phyloP scores from a whole-genome alignment of 2,113 vertebrate genomes.

The Pseudonaja textilis region DNA sequence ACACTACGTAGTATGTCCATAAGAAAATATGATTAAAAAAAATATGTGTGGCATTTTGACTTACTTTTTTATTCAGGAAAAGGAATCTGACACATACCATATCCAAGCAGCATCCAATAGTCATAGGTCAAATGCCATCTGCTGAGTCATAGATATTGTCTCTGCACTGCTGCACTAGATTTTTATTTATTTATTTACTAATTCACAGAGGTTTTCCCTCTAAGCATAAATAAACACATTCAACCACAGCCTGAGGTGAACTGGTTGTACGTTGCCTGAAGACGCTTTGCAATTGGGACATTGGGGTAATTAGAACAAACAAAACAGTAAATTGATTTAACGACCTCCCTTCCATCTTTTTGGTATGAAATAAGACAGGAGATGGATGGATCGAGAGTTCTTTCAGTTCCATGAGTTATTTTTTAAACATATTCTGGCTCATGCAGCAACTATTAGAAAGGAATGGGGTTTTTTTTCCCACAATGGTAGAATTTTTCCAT shows the following conservation, averaged over 20 bases:
- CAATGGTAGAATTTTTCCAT: not conserved
- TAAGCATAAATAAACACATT: conserved; percentile 59
- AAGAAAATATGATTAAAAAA: not conserved
- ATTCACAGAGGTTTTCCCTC: conserved; percentile 56
- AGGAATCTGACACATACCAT: conserved; percentile 14
- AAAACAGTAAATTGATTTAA: conserved; percentile 15
- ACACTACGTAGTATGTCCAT: not conserved
- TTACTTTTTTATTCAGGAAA: conserved; percentile 4
- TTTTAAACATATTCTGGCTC: not conserved
- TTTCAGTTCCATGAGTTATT: not conserved
- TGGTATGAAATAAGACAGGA: not conserved
- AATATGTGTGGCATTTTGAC: not conserved
- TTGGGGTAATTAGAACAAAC: not conserved
- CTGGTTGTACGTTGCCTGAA: conserved; percentile 31
- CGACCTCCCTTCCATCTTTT: not conserved
- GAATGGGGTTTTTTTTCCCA: not conserved
- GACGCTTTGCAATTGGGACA: conserved; percentile 19
- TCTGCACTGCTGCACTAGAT: conserved; percentile 47
- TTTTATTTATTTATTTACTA: conserved; percentile 28
- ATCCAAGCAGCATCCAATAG: conserved; percentile 14
- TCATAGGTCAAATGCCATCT: conserved; percentile 41
- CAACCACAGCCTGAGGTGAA: conserved; percentile 51
- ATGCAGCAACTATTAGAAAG: conserved; percentile 6
- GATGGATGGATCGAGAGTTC: not conserved
- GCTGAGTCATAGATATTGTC: conserved; percentile 50